These are phyloP conservation scores for Polyommatus icarus DNA, from an alignment of 2,888 invertebrate genomes.

Conservation along the genomic window DNA sequence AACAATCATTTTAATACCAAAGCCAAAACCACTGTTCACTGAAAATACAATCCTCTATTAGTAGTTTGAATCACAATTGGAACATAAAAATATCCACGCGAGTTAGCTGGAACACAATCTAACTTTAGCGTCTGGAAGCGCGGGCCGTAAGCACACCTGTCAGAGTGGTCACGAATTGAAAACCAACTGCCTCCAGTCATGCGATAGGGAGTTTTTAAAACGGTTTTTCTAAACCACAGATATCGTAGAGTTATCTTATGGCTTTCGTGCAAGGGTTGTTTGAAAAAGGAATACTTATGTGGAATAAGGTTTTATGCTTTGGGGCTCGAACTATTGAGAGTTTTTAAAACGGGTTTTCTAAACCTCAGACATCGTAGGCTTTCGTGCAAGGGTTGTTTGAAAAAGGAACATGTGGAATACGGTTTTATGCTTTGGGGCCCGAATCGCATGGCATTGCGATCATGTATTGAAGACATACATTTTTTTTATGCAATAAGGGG, in stretches of 20 bases:
- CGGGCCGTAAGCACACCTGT: conserved; percentile 64
- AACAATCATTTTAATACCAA: neutral
- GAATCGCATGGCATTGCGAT: no score
- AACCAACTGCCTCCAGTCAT: conserved; percentile 61
- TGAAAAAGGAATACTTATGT: neutral
- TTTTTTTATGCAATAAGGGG: no score
- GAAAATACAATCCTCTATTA: neutral
- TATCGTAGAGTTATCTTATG: neutral
- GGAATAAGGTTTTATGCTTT: neutral
- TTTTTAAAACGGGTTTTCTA: no score
- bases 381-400: no score
- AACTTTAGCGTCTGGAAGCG: conserved; percentile 60
- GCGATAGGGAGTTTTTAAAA: conserved; percentile 46
- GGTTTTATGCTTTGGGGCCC: no score
- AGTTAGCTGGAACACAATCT: conserved; percentile 50
- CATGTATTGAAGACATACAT: no score
- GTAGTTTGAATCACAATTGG: conserved; percentile 3
- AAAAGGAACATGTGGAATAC: no score
- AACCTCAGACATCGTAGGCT: no score
- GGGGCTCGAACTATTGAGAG: no score
- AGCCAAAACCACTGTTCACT: neutral
- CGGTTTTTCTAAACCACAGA: neutral
- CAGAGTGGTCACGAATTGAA: conserved; percentile 69
- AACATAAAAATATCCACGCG: conserved; percentile 13
- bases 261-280: neutral